Conservation (phyloP, 1,140 invertebrate genomes). For the Zaprionus vittiger region DNA sequence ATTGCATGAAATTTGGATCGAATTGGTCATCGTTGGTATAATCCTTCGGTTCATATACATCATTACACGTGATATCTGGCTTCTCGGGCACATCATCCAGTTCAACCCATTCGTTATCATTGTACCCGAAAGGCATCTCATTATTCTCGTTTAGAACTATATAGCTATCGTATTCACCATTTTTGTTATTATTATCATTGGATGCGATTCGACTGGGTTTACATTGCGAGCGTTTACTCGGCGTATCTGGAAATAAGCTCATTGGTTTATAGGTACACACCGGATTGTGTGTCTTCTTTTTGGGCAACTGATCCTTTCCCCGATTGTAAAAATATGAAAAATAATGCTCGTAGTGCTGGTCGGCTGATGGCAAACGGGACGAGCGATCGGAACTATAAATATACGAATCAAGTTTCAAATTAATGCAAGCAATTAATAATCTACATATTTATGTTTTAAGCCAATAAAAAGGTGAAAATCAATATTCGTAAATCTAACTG, state of each 20-base stretch:
- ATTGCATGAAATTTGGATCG: constrained; percentile 33
- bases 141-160: constrained; percentile 63
- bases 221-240: constrained; percentile 29
- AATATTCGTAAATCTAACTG: not conserved
- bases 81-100: constrained; percentile 27
- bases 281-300: constrained; percentile 19
- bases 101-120: constrained; percentile 43
- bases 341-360: constrained; percentile 76
- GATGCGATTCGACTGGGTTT: constrained; percentile 9
- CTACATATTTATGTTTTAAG: not conserved
- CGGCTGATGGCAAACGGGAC: constrained; percentile 47
- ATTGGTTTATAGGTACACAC: constrained; percentile 57
- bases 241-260: constrained; percentile 58
- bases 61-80: constrained; percentile 31
- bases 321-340: constrained; percentile 80
- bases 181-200: constrained; percentile 50
- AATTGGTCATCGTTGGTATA: constrained; percentile 37
- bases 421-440: not conserved
- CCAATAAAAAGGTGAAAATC: not conserved
- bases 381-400: constrained; percentile 49
- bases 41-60: constrained; percentile 39
- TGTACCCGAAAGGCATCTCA: constrained; percentile 47
- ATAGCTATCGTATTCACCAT: constrained; percentile 48
- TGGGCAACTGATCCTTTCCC: constrained; percentile 46
- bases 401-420: not conserved